These are phyloP conservation scores for Microchirus variegatus DNA, from an alignment of 2,797 vertebrate genomes.

Conservation along the genomic window DNA sequence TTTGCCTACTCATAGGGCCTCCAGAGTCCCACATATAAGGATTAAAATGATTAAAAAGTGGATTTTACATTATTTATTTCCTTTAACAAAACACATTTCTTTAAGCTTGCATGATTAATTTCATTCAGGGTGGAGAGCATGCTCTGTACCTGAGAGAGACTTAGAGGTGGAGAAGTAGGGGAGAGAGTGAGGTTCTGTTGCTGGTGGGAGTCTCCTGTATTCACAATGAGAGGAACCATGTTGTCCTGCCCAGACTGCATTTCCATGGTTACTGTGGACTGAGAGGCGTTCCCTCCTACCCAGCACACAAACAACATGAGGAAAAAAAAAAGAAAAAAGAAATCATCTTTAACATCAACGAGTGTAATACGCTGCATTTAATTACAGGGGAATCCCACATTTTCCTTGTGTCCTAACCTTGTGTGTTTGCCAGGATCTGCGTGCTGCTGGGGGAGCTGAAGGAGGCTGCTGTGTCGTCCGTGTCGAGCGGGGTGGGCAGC, in stretches of 20 bases:
- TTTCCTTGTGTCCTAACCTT: constrained; percentile 63
- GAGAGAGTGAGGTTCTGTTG: constrained; percentile 85
- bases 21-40: too few relatives aligned
- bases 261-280: constrained; percentile 76
- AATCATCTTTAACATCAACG: constrained; percentile 1
- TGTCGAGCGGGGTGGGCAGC: constrained; percentile 92
- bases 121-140: background rate
- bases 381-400: background rate
- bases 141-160: constrained; percentile 87
- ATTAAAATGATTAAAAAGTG: too few relatives aligned
- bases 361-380: background rate
- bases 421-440: constrained; percentile 85
- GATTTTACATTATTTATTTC: too few relatives aligned
- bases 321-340: constrained; percentile 24
- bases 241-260: constrained; percentile 82
- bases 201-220: constrained; percentile 81
- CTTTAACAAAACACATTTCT: background rate
- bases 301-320: constrained; percentile 31
- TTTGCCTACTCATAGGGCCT: too few relatives aligned
- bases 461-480: constrained; percentile 84
- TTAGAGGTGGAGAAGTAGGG: constrained; percentile 85
- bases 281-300: constrained; percentile 84
- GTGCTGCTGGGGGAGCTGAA: constrained; percentile 87
- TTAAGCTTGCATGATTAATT: background rate
- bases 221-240: constrained; percentile 86